A percentile compares a stretch with the other conserved stretches of the same genome.
These are phyloP conservation scores for Serranus cabrilla DNA, from an alignment of 2,797 vertebrate genomes.

Conservation along the genomic window DNA sequence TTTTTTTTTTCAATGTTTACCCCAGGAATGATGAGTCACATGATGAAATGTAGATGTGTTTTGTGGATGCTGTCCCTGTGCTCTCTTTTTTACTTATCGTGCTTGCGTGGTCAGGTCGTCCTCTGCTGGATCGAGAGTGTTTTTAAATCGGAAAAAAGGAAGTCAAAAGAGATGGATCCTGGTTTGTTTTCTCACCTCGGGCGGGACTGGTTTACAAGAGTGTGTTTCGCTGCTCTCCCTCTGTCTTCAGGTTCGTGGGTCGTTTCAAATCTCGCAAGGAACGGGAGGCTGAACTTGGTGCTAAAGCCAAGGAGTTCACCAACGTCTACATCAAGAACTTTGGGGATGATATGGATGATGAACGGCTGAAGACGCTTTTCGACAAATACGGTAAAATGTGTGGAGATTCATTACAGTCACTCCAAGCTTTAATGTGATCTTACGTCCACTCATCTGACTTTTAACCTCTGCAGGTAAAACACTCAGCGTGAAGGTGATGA, in stretches of 20 bases:
- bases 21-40: constrained; percentile 49
- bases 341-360: constrained; percentile 96
- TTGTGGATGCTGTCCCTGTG: constrained; percentile 54
- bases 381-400: constrained; percentile 93
- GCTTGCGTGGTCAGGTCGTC: constrained; percentile 59
- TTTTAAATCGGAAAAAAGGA: constrained; percentile 49
- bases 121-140: constrained; percentile 40
- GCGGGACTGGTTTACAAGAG: constrained; percentile 66
- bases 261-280: constrained; percentile 99
- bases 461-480: constrained; percentile 91
- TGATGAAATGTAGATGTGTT: constrained; percentile 58
- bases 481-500: constrained; percentile 98
- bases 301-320: constrained; percentile 99
- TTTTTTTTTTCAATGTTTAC: constrained; percentile 40
- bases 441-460: background rate
- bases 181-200: constrained; percentile 42
- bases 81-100: constrained; percentile 24
- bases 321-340: constrained; percentile 99
- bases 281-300: constrained; percentile 96
- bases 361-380: constrained; percentile 93
- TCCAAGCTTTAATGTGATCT: background rate
- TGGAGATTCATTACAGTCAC: background rate
- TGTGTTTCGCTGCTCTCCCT: constrained; percentile 51
- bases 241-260: constrained; percentile 92
- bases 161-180: constrained; percentile 49